phyloP scores from a whole-genome alignment of 2,797 vertebrate species.

The Oreochromis grahami region DNA sequence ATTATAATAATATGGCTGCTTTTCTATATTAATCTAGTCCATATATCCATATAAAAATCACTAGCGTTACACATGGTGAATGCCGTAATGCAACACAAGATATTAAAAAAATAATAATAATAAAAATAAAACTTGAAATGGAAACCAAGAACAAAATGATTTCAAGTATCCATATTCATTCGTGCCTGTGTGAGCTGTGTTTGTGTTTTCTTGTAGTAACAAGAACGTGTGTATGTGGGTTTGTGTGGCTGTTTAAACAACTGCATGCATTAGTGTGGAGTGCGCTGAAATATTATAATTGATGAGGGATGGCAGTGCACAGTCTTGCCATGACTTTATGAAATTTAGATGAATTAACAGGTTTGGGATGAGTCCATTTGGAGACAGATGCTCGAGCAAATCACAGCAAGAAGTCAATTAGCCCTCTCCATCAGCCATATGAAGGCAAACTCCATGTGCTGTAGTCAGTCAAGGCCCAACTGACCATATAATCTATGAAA shows the following conservation, averaged over 20 bases:
- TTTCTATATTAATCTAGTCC: background rate
- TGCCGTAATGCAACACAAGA: background rate
- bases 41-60: background rate
- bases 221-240: background rate
- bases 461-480: slow-evolving; percentile 26
- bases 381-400: slow-evolving; percentile 65
- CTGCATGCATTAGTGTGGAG: background rate
- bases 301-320: slow-evolving; percentile 43
- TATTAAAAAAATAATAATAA: background rate
- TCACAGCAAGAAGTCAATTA: slow-evolving; percentile 67
- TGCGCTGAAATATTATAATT: slow-evolving; percentile 32
- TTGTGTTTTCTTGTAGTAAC: background rate
- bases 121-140: background rate
- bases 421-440: slow-evolving; percentile 54
- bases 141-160: background rate
- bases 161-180: background rate
- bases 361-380: slow-evolving; percentile 65
- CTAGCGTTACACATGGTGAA: background rate
- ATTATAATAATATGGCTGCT: background rate
- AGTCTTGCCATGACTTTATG: slow-evolving; percentile 58
- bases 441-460: slow-evolving; percentile 35
- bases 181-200: background rate
- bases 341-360: slow-evolving; percentile 70
- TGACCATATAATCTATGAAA: slow-evolving; percentile 21
- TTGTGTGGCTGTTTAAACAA: slow-evolving; percentile 9